Base-by-base conservation (phyloP, 2,797 vertebrate genomes). In the Gadopsis bispinosus region DNA sequence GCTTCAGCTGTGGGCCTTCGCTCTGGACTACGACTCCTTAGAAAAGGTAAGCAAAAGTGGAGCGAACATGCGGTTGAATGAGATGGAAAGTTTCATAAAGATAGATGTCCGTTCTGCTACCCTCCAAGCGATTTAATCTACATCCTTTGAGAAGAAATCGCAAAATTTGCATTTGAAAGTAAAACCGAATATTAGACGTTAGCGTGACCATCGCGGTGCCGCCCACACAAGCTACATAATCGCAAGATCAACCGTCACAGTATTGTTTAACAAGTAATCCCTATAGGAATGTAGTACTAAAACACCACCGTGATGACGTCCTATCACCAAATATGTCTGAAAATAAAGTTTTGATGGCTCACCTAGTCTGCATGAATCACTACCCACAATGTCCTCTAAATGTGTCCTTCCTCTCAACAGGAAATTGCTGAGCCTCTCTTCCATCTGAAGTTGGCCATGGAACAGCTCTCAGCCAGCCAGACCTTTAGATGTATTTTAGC, bases 341-440 rank as follows among this genome's bases (percentile, higher is more conserved):
- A 77, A 64, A 67, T 61, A 68, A 70, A 37, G 8, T 69, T 63
- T 37, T 69, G 55, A 51, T 22, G n/a, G 26, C 72, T 73, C 29
- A 61, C 7, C 50, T 37, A n/a, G 14, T 60, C 22, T 60, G 20
- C 17, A 8, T 78, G 63, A 76, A 33, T 76, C 55, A 43, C 31
- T 13, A 29, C 45, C 45, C 43, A 51, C 22, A 51, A 22, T 22
- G 43, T 5, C 8, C 22, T 73, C 13, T 61, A 33, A 63, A 22
- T 58, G 17, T 47, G 26, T 73, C 16, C 10, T n/a, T 77, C 31
- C 60, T 75, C 3, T 69, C 5, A 35, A 50, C 85, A 96, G 95
- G 95, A 96, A 86, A 92, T 96, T 4, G 95, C 95, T 0, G 94
- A 95, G 77, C 95, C 95, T 66, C 95, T 96, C 33, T 96, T 94